These are phyloP conservation scores for Acromyrmex charruanus DNA, from an alignment of 1,140 invertebrate genomes.

Conservation along the genomic window DNA sequence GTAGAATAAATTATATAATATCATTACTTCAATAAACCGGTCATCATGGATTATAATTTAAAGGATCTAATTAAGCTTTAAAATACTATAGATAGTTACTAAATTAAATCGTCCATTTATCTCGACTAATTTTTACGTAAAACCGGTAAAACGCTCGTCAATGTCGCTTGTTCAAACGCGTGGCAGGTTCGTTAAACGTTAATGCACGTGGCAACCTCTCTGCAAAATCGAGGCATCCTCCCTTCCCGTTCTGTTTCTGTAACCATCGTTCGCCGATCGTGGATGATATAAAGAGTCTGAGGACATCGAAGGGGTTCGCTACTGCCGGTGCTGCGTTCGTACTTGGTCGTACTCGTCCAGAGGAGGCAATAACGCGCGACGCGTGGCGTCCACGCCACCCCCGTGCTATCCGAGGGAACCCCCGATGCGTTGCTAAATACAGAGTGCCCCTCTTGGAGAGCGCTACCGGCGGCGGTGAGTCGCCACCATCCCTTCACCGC, in stretches of 20 bases:
- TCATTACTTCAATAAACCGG: neutral
- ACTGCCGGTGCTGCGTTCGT: slow-evolving; percentile 48
- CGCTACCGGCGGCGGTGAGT: slow-evolving; percentile 12
- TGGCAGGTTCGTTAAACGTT: slow-evolving; percentile 52
- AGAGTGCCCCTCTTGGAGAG: slow-evolving; percentile 56
- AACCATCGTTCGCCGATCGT: slow-evolving; percentile 32
- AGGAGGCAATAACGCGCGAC: slow-evolving; percentile 81
- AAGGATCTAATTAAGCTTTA: neutral
- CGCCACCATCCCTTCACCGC: slow-evolving; percentile 47
- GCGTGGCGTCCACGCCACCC: slow-evolving; percentile 78
- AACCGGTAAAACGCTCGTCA: neutral
- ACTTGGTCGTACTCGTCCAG: slow-evolving; percentile 14
- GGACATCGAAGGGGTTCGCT: neutral
- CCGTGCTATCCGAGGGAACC: slow-evolving; percentile 69
- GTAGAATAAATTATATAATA: neutral
- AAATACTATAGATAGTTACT: neutral
- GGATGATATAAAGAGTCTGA: slow-evolving; percentile 57
- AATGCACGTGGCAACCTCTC: slow-evolving; percentile 60
- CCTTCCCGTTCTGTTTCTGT: slow-evolving; percentile 2
- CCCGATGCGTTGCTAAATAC: slow-evolving; percentile 79
- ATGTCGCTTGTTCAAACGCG: neutral
- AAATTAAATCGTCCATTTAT: neutral
- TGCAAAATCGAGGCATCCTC: neutral
- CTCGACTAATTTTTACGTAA: neutral
- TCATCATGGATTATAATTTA: no score